Base-by-base conservation (phyloP, 2,888 invertebrate species). In the Cataglyphis albicans region DNA sequence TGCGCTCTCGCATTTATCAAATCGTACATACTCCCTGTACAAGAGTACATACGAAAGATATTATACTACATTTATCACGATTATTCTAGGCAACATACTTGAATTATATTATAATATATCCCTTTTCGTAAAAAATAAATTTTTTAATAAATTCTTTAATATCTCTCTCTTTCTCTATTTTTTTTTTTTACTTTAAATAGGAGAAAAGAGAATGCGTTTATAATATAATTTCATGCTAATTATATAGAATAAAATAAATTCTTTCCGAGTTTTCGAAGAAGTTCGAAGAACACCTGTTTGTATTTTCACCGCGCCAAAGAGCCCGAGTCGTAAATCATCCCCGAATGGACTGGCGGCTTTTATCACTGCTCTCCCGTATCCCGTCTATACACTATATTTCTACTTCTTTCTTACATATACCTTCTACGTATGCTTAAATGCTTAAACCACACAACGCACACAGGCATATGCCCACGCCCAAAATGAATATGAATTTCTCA, bases 261-360 rank as follows among this genome's bases (percentile, higher is more conserved):
- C 84, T 83, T 86, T 78, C 83, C 84, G 82, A 89, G 86, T 90
- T 88, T 90, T 88, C 87, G 87, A 87, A 85, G 90, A 88, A 88
- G 88, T 90, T 88, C 86, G 89, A 91, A 92, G n/a, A 57, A 38
- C 93, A 92, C 93, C 93, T 93, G 93, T 93, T 93, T 93, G 91
- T 93, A 92, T 93, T 93, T 91, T 91, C 90, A 87, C 90, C 87
- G 86, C 88, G 91, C 92, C 70, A 41, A 57, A 59, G 52, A 52
- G 59, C 35, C 78, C 93, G 91, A 90, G 91, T 86, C 92, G 93
- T 93, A 93, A 93, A 93, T 93, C 93, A 93, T 93, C 86, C 88
- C 75, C 86, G 91, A 93, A 92, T 92, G 89, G 92, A 93, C 92
- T 91, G 91, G 90, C 89, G 91, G 90, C 92, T 92, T 92, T 93